Conservation (phyloP, 2,888 invertebrate species). For the Abscondita cerata region DNA sequence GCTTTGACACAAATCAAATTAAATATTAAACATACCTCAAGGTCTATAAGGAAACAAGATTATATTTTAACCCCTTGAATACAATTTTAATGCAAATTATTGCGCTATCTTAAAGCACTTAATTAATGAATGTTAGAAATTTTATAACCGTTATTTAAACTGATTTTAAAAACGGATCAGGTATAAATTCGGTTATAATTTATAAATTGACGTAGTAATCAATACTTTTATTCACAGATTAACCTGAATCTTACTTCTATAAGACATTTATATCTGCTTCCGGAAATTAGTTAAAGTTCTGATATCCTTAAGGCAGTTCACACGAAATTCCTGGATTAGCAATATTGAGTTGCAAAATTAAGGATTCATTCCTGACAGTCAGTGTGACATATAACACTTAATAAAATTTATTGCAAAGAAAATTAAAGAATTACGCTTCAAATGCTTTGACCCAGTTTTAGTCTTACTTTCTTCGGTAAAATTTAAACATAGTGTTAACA, state of each 20-base stretch:
- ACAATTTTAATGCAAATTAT: too few species aligned
- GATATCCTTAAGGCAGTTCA: constrained; percentile 23
- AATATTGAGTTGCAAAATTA: constrained; percentile 13
- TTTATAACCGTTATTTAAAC: too few species aligned
- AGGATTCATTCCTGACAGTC: constrained; percentile 6
- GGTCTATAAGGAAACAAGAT: too few species aligned
- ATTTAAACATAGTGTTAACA: too few species aligned
- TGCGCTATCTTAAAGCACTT: too few species aligned
- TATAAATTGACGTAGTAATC: constrained; percentile 18
- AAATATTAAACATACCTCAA: too few species aligned
- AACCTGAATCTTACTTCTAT: constrained; percentile 15
- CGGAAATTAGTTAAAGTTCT: constrained; percentile 24
- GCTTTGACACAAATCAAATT: too few species aligned
- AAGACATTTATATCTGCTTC: constrained; percentile 25
- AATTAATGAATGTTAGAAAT: too few species aligned
- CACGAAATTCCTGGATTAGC: constrained; percentile 19
- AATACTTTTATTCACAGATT: constrained; percentile 18
- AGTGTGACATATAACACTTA: neutral
- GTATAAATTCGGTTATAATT: neutral
- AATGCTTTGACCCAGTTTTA: constrained; percentile 14
- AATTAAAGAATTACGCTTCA: constrained; percentile 7
- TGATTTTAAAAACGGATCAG: too few species aligned
- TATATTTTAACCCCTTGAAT: too few species aligned
- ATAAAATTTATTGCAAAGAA: constrained; percentile 15
- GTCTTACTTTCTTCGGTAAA: too few species aligned